phyloP scores from a whole-genome alignment of 2,797 vertebrate genomes.

The Pachyuromys duprasi region DNA sequence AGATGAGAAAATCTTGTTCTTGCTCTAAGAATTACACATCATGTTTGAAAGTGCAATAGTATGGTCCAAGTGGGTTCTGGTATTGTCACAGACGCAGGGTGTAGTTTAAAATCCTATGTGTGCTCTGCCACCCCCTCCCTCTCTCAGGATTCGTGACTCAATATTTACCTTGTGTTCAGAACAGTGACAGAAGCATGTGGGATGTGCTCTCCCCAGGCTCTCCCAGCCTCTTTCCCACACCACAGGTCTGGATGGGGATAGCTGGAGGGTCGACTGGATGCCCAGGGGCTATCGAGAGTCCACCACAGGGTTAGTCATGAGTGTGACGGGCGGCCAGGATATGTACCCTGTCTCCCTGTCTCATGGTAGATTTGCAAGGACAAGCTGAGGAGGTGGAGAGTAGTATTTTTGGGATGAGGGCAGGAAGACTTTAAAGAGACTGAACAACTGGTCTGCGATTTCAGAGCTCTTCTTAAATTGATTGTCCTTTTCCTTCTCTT shows the following conservation, averaged over 20 bases:
- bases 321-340: fast-evolving
- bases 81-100: not conserved
- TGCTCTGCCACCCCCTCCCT: not conserved
- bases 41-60: not conserved
- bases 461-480: not conserved
- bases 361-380: not conserved
- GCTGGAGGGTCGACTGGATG: not conserved
- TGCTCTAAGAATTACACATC: not conserved
- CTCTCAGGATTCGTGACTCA: not conserved
- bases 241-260: not conserved
- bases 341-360: not conserved
- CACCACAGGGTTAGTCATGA: not conserved
- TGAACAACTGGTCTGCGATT: not conserved
- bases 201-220: not conserved
- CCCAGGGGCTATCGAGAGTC: no score
- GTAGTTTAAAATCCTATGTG: not conserved
- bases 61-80: fast-evolving
- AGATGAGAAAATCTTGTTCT: not conserved
- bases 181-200: not conserved
- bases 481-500: not conserved
- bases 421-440: not conserved
- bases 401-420: not conserved
- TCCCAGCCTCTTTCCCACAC: not conserved
- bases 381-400: not conserved
- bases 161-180: not conserved